These are phyloP conservation scores for Lindbergichthys nudifrons DNA, from an alignment of 2,797 vertebrate species.

Conservation along the genomic window DNA sequence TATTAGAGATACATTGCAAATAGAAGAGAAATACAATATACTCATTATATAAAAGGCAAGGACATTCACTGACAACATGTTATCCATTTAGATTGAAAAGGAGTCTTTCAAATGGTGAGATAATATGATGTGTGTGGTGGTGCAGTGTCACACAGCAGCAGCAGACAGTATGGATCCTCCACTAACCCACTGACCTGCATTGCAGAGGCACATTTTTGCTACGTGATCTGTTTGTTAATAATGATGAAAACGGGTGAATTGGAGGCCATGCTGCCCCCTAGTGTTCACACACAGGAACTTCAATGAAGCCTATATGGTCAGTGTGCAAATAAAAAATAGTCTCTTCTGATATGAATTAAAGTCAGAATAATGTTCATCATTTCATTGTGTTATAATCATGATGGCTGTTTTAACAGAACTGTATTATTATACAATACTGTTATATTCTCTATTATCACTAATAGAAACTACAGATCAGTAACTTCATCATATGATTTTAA, in stretches of 20 bases:
- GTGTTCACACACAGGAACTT: slow-evolving; percentile 14
- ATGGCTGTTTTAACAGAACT: neutral
- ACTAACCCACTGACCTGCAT: slow-evolving; percentile 80
- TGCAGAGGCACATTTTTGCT: slow-evolving; percentile 55
- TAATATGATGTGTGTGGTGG: neutral
- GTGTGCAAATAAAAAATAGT: neutral
- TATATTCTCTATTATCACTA: too few relatives aligned
- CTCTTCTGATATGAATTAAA: neutral
- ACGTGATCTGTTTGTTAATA: slow-evolving; percentile 30
- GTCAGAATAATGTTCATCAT: neutral
- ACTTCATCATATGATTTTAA: too few relatives aligned
- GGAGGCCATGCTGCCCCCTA: slow-evolving; percentile 55
- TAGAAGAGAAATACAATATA: neutral
- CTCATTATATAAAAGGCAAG: too few relatives aligned
- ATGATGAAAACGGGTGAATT: neutral
- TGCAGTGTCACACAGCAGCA: slow-evolving; percentile 19
- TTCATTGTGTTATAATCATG: too few relatives aligned
- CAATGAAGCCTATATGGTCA: neutral
- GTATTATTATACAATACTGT: too few relatives aligned
- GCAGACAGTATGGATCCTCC: slow-evolving; percentile 46
- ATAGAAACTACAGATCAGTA: neutral
- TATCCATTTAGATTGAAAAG: neutral
- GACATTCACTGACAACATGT: neutral
- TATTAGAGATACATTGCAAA: neutral
- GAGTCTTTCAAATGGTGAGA: neutral